Percentiles rank a stretch among this genome's conserved stretches.
Conservation (phyloP, 23 tunicate species). For the Diplosoma virens region DNA sequence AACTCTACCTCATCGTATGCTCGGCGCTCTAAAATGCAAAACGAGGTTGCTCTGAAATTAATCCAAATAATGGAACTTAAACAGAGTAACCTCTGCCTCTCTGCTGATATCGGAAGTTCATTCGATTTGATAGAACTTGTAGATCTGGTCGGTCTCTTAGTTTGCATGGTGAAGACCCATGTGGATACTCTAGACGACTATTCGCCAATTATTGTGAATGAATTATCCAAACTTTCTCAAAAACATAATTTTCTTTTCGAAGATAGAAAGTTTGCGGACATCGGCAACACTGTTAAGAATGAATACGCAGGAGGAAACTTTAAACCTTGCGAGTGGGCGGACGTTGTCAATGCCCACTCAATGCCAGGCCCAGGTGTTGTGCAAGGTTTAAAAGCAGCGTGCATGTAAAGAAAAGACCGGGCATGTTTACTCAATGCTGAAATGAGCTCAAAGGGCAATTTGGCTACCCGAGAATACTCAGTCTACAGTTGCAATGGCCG, state of each 20-base stretch:
- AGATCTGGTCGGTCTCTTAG: constrained; percentile 49
- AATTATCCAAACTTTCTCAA: constrained; percentile 25
- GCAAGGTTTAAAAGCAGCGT: constrained; percentile 51
- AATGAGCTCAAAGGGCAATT: constrained; percentile 72
- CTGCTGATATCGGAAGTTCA: constrained; percentile 79
- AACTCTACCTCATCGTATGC: too few relatives aligned
- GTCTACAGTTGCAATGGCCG: too few relatives aligned
- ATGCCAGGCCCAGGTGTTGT: constrained; percentile 71
- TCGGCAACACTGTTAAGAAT: constrained; percentile 74
- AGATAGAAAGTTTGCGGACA: constrained; percentile 92
- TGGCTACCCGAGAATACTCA: constrained; percentile 51
- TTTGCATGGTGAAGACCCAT: constrained; percentile 78
- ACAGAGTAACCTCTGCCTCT: constrained; percentile 69
- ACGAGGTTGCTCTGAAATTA: constrained; percentile 42
- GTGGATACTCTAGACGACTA: constrained; percentile 54
- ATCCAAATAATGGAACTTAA: constrained; percentile 68
- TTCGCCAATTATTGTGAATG: constrained; percentile 3
- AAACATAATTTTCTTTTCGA: constrained; percentile 77
- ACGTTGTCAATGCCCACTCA: constrained; percentile 69
- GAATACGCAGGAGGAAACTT: constrained; percentile 73
- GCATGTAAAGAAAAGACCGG: constrained; percentile 10
- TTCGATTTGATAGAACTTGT: constrained; percentile 71
- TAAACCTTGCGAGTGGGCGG: constrained; percentile 68
- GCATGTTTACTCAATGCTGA: constrained; percentile 74
- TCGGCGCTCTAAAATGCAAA: too few relatives aligned